These are phyloP conservation scores for Pseudocheirus occidentalis DNA, from an alignment of 2,797 vertebrate genomes.

Conservation along the genomic window DNA sequence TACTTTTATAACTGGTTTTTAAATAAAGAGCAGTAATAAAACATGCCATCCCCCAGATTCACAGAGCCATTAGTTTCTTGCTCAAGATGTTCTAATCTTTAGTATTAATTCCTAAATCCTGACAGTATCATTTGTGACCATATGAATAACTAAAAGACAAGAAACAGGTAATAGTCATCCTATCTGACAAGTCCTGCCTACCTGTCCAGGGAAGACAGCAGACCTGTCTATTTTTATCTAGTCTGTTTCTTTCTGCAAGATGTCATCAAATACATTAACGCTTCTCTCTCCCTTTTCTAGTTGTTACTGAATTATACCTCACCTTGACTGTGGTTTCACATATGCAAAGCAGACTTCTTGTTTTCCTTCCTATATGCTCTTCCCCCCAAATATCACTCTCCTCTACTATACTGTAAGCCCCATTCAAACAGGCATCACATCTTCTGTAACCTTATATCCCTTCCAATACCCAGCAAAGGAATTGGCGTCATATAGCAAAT, in stretches of 20 bases:
- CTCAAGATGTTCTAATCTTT: neutral
- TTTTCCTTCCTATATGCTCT: neutral
- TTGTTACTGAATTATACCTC: neutral
- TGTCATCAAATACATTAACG: neutral
- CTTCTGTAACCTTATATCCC: neutral
- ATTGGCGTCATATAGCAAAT: neutral
- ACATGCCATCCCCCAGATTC: neutral
- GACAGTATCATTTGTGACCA: neutral
- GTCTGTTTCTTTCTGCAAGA: neutral
- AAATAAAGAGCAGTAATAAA: neutral
- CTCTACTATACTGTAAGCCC: neutral
- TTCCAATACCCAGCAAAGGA: neutral
- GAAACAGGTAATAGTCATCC: neutral
- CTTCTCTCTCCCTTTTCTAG: neutral
- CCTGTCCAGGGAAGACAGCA: neutral
- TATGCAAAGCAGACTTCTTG: neutral
- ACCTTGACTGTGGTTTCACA: neutral
- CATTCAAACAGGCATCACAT: neutral
- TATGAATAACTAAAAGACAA: neutral
- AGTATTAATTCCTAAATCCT: neutral
- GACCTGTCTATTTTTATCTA: neutral
- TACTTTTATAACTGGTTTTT: neutral
- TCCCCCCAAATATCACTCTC: neutral
- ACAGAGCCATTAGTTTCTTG: neutral
- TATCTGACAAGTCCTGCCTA: neutral